phyloP scores from a whole-genome alignment of 2,888 invertebrate species.

The Nemoura dubitans region DNA sequence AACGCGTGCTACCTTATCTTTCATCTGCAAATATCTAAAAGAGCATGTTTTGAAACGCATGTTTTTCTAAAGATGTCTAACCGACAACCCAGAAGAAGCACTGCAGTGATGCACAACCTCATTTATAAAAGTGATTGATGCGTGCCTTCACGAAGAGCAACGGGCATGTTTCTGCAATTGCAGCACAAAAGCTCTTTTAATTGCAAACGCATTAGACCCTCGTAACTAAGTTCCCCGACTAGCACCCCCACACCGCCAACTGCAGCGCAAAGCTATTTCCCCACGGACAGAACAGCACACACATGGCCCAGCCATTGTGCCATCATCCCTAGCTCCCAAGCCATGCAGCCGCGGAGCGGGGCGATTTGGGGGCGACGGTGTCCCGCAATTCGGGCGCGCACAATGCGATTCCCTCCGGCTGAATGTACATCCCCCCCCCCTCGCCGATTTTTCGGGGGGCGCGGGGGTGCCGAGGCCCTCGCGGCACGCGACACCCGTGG shows the following conservation, averaged over 20 bases:
- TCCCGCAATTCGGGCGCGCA: not conserved
- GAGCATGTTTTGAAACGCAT: too few relatives aligned
- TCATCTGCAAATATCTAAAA: too few relatives aligned
- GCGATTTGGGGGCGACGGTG: not conserved
- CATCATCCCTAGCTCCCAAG: not conserved
- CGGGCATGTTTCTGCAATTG: too few relatives aligned
- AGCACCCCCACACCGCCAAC: not conserved
- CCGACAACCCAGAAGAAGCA: too few relatives aligned
- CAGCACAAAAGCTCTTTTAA: not conserved
- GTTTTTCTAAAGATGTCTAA: too few relatives aligned
- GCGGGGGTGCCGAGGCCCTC: not conserved
- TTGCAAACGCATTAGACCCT: not conserved
- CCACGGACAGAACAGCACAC: not conserved
- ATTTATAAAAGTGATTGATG: too few relatives aligned
- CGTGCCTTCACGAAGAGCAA: too few relatives aligned
- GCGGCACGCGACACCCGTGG: too few relatives aligned
- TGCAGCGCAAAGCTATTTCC: not conserved
- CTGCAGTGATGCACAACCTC: too few relatives aligned
- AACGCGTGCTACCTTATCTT: too few relatives aligned
- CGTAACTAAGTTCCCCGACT: not conserved
- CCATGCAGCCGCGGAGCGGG: too few relatives aligned
- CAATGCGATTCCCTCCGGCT: not conserved
- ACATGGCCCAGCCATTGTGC: conserved; percentile 2
- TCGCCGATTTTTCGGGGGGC: not conserved
- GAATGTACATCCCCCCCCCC: not conserved